Conservation (phyloP, 2,888 invertebrate species). For the Diarsia dahlii region DNA sequence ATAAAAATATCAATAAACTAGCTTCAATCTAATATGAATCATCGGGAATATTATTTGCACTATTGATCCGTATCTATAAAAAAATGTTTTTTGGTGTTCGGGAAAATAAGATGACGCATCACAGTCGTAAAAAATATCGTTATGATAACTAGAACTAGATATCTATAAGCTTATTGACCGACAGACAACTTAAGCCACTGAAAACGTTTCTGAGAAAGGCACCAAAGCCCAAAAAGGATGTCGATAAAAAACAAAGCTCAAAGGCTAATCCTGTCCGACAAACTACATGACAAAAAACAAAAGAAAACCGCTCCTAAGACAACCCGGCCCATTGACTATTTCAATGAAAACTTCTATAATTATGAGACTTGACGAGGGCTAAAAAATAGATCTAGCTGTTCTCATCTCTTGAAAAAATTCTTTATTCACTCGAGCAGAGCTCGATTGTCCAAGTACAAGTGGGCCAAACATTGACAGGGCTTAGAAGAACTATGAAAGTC, state of each 20-base stretch:
- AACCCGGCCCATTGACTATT: no score
- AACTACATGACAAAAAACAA: not conserved
- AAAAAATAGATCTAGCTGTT: no score
- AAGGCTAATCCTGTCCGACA: not conserved
- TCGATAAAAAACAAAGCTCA: no score
- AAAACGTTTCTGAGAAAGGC: not conserved
- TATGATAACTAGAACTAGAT: not conserved
- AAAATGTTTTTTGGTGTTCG: conserved; percentile 3
- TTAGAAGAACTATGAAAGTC: no score
- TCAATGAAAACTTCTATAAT: no score
- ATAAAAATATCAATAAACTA: conserved; percentile 16
- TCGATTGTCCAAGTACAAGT: no score
- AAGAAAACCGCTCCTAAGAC: no score
- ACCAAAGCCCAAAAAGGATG: not conserved
- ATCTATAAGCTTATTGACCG: not conserved
- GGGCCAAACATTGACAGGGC: no score
- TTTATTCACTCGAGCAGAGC: no score
- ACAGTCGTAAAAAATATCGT: conserved; percentile 1
- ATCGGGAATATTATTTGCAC: conserved; percentile 18
- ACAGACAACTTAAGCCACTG: no score
- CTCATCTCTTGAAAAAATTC: no score
- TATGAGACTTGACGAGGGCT: no score
- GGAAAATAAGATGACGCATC: conserved; percentile 36
- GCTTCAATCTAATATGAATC: conserved; percentile 19
- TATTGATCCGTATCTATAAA: not conserved